Evolutionary conservation across 2,888 invertebrate genomes (phyloP), one percentile per base, ranked within the genome.

Genomic region (Parnassius smintheus): DNA sequence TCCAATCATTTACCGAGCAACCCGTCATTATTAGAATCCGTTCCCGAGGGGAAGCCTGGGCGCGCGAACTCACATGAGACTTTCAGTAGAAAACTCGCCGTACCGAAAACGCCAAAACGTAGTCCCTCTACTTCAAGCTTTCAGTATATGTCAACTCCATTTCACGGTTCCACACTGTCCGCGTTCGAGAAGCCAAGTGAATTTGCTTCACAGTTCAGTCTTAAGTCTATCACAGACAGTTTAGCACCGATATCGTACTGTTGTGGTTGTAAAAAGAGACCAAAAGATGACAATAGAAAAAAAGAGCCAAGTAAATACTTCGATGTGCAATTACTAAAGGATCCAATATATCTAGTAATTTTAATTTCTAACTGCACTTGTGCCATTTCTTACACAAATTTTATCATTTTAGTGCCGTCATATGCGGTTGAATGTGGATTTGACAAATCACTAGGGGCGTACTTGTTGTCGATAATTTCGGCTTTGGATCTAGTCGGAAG

Each of bases 311-410:
- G 91, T 60, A 96, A 94, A 78, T 95, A 96, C 73, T 96, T 97
- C 73, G 96, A 97, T 75, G 74, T 95, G 0, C 92, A 94, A 25
- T 82, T 97, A 0, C 80, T 97, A 0, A 95, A 93, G 78, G 96
- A 97, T 77, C 96, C 96, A 0, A 93, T 96, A 56, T 97, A 96
- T 75, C 88, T 97, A 61, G 94, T 97, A 0, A 96, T 97, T 65
- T 80, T 97, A 22, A 94, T 97, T 74, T 97, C 96, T 0, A 97
- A 96, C 74, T 96, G 96, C 53, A 96, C 97, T 0, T 96, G 95
- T 67, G 97, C 97, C 0, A 96, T 97, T 57, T 96, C 96, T 65
- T 97, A 96, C 73, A 97, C 97, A 0, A 97, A 97, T 76, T 96
- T 97, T 71, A 95, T 96, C 1, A 96, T 97, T 57, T 78, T 97